Evolutionary conservation across 1,140 invertebrate genomes (phyloP).

Genomic region (Drosophila chauvacae): DNA sequence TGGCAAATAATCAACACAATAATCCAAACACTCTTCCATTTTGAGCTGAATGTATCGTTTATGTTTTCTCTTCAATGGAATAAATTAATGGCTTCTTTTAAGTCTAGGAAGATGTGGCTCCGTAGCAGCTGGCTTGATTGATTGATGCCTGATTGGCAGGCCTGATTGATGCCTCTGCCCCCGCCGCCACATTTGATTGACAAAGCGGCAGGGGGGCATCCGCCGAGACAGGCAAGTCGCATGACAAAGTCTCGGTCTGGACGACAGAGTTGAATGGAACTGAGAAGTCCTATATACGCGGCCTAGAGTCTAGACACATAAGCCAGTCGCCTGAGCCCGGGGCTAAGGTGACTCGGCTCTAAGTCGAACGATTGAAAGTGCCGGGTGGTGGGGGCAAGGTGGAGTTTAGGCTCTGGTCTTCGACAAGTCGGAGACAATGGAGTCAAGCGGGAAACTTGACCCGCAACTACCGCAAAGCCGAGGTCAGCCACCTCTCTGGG

Average conservation of each 20-base stretch:
- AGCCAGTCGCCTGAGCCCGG: slow-evolving; percentile 26
- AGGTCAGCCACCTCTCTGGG: neutral
- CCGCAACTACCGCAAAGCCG: neutral
- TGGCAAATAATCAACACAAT: slow-evolving; percentile 20
- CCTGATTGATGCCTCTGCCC: slow-evolving; percentile 55
- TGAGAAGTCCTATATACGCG: slow-evolving; percentile 18
- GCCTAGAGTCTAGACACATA: slow-evolving; percentile 45
- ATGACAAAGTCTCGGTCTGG: neutral
- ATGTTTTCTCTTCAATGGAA: neutral
- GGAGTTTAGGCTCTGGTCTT: neutral
- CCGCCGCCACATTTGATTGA: slow-evolving; percentile 41
- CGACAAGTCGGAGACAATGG: neutral
- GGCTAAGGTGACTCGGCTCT: slow-evolving; percentile 23
- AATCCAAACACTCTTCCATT: slow-evolving; percentile 1
- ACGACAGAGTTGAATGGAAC: slow-evolving; percentile 1
- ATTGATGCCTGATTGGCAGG: slow-evolving; percentile 66
- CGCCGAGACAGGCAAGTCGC: neutral
- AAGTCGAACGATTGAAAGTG: slow-evolving; percentile 19
- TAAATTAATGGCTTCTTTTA: slow-evolving; percentile 6
- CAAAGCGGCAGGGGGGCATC: slow-evolving; percentile 13
- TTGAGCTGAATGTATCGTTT: neutral
- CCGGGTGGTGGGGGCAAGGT: neutral
- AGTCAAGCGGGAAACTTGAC: slow-evolving; percentile 5
- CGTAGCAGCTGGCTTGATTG: slow-evolving; percentile 50
- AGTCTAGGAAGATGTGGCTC: neutral